Percentiles rank a stretch among this genome's conserved stretches.
Conservation (phyloP, 2,113 vertebrate species). For the Polyodon spathula region DNA sequence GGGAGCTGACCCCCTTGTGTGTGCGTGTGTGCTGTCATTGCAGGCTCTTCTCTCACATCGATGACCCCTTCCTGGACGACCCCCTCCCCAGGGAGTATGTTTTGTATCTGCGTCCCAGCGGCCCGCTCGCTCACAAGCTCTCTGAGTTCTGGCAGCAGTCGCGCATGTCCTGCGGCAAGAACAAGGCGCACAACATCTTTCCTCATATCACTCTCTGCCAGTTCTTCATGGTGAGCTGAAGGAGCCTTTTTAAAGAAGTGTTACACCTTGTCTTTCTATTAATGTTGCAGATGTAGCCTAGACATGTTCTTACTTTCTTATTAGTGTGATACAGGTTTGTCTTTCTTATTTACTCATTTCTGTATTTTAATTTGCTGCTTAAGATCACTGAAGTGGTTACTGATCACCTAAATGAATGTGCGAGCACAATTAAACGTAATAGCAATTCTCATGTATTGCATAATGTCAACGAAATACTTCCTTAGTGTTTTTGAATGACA, state of each 20-base stretch:
- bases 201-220: constrained; percentile 97
- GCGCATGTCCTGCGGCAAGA: constrained; percentile 86
- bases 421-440: no score
- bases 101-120: constrained; percentile 87
- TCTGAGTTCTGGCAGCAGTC: constrained; percentile 93
- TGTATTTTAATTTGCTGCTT: no score
- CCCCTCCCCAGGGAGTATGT: constrained; percentile 89
- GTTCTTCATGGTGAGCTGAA: constrained; percentile 86
- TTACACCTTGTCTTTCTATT: no score
- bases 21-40: constrained; percentile 1
- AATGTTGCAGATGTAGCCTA: no score
- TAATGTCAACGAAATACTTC: no score
- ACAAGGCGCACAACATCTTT: constrained; percentile 98
- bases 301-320: no score
- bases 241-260: not conserved
- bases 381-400: no score
- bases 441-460: no score
- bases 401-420: no score
- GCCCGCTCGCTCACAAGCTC: constrained; percentile 86
- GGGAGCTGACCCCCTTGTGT: not conserved
- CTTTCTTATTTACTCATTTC: no score
- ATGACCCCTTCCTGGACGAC: constrained; percentile 91
- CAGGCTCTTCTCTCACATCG: constrained; percentile 95
- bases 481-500: no score
- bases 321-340: no score